These are phyloP conservation scores for Noturus placidus DNA, from an alignment of 2,113 vertebrate genomes.

Conservation along the genomic window DNA sequence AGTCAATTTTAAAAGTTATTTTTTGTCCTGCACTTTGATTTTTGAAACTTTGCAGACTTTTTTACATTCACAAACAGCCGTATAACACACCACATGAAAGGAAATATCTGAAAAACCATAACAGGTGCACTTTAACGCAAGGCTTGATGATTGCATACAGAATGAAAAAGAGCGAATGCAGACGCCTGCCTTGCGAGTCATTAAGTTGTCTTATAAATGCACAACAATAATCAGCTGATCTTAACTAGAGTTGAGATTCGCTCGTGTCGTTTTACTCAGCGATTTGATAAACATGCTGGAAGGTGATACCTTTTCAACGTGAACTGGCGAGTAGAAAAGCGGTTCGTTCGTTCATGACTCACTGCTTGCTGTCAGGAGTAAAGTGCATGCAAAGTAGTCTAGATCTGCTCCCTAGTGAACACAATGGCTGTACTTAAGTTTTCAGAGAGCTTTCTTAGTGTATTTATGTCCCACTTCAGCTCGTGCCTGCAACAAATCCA, in stretches of 20 bases:
- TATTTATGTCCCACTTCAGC: background rate
- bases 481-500: background rate
- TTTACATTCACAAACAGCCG: too few relatives aligned
- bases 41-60: too few relatives aligned
- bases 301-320: too few relatives aligned
- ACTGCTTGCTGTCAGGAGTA: background rate
- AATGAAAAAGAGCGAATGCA: background rate
- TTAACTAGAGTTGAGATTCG: background rate
- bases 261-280: background rate
- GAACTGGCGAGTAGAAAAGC: background rate
- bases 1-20: too few relatives aligned
- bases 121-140: background rate
- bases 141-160: background rate
- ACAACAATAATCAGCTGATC: background rate
- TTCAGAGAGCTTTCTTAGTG: background rate
- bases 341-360: background rate
- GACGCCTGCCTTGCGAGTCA: background rate
- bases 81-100: too few relatives aligned
- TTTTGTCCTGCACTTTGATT: too few relatives aligned
- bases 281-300: background rate
- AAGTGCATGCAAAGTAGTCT: background rate
- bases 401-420: background rate
- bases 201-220: background rate
- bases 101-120: too few relatives aligned
- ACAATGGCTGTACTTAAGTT: background rate